Evolutionary conservation across 2,797 vertebrate species (phyloP).

Genomic region (Catamblyrhynchus diadema): DNA sequence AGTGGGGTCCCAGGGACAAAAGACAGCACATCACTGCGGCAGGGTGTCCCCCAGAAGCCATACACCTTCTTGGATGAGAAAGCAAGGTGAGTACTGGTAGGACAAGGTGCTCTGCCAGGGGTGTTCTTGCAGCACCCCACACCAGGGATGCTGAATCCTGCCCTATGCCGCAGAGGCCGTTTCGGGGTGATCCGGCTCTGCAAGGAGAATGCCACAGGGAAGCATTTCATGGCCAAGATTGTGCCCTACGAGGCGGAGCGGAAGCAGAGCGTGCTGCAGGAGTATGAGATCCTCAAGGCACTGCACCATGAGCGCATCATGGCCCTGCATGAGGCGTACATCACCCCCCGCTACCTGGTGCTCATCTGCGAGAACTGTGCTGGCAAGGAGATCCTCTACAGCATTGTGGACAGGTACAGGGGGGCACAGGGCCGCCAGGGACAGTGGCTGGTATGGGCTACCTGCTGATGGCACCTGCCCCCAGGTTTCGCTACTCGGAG

Average conservation of each 20-base stretch:
- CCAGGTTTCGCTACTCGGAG: constrained; percentile 95
- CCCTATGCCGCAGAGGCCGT: constrained; percentile 79
- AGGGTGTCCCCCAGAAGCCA: constrained; percentile 94
- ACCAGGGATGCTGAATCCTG: not conserved
- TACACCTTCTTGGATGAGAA: constrained; percentile 99
- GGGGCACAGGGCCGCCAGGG: rapidly evolving
- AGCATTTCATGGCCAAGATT: constrained; percentile 95
- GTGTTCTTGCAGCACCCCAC: not conserved
- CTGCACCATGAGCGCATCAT: constrained; percentile 94
- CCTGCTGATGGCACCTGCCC: not conserved
- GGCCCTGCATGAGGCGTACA: constrained; percentile 94
- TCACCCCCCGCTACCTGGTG: constrained; percentile 96
- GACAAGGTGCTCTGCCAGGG: not conserved
- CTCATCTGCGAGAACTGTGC: constrained; percentile 93
- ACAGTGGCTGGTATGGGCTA: rapidly evolving
- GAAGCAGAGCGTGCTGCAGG: constrained; percentile 89
- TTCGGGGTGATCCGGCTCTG: constrained; percentile 95
- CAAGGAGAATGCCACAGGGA: constrained; percentile 93
- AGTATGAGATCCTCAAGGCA: constrained; percentile 94
- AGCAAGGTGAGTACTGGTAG: constrained; percentile 81
- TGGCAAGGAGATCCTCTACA: constrained; percentile 93
- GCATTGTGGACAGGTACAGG: constrained; percentile 89
- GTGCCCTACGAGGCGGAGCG: constrained; percentile 89
- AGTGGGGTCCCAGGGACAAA: constrained; percentile 59
- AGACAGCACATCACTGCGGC: constrained; percentile 81